phyloP scores from a whole-genome alignment of 2,888 invertebrate species.

The Keiferia lycopersicella region DNA sequence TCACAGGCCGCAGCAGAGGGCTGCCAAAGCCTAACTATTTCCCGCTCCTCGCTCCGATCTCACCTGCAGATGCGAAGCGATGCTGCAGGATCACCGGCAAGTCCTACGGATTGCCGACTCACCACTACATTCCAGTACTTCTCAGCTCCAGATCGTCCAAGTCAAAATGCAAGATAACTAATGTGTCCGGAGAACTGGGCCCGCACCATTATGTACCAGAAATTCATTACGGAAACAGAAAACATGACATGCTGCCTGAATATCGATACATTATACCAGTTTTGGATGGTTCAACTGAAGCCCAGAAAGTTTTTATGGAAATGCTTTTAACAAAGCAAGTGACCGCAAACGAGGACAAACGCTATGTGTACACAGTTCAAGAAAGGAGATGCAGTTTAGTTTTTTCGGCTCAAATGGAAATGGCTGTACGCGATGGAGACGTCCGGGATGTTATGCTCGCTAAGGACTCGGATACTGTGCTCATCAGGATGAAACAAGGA shows the following conservation, averaged over 20 bases:
- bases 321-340: constrained; percentile 82
- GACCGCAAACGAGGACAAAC: constrained; percentile 71
- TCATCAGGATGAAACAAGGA: constrained; percentile 87
- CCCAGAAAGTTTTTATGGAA: constrained; percentile 83
- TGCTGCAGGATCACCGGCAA: constrained; percentile 90
- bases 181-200: constrained; percentile 82
- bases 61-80: constrained; percentile 90
- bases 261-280: constrained; percentile 89
- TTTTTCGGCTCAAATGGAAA: constrained; percentile 87
- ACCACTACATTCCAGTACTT: constrained; percentile 90
- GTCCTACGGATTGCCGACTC: constrained; percentile 86
- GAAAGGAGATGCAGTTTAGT: constrained; percentile 88
- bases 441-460: constrained; percentile 89
- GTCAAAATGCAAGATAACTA: constrained; percentile 84
- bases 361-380: constrained; percentile 88
- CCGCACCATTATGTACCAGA: constrained; percentile 83
- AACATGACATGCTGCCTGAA: constrained; percentile 85
- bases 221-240: constrained; percentile 84
- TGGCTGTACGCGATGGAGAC: constrained; percentile 88
- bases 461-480: constrained; percentile 87
- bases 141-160: constrained; percentile 75
- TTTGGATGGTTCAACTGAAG: constrained; percentile 85
- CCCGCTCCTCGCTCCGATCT: constrained; percentile 89
- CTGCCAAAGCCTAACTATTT: constrained; percentile 92
- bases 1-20: constrained; percentile 89